Evolutionary conservation across 2,113 vertebrate genomes (phyloP).

Genomic region (Rhinolophus ferrumequinum): DNA sequence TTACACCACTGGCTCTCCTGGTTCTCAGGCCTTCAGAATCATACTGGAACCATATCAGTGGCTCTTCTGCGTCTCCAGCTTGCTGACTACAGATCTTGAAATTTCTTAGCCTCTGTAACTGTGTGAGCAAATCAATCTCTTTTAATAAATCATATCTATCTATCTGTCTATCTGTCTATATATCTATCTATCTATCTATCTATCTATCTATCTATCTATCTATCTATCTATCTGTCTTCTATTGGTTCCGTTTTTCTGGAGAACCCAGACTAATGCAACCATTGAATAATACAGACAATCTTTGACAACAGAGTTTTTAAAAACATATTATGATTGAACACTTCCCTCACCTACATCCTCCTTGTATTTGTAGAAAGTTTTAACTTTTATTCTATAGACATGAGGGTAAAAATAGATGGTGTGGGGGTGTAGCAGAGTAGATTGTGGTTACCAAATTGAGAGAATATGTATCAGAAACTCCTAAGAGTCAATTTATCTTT

Average conservation of each 20-base stretch:
- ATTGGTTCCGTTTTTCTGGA: not conserved
- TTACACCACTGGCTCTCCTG: not conserved
- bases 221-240: not conserved
- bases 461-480: conserved; percentile 48
- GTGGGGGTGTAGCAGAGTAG: not conserved
- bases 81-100: not conserved
- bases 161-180: not conserved
- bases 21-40: not conserved
- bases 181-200: too few species aligned
- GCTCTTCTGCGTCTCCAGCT: not conserved
- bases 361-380: conserved; percentile 9
- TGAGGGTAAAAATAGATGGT: conserved; percentile 13
- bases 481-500: conserved; percentile 14
- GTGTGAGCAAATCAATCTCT: not conserved
- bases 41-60: not conserved
- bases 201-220: not conserved
- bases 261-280: not conserved
- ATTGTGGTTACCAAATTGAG: conserved; percentile 28
- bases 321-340: not conserved
- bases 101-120: not conserved
- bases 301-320: not conserved
- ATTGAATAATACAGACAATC: not conserved
- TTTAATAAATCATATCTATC: not conserved
- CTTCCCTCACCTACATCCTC: not conserved
- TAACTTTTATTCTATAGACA: conserved; percentile 2